A percentile compares a stretch with the other conserved stretches of the same genome.
Evolutionary conservation across 2,113 vertebrate genomes (phyloP).

Genomic region (Murina feae): DNA sequence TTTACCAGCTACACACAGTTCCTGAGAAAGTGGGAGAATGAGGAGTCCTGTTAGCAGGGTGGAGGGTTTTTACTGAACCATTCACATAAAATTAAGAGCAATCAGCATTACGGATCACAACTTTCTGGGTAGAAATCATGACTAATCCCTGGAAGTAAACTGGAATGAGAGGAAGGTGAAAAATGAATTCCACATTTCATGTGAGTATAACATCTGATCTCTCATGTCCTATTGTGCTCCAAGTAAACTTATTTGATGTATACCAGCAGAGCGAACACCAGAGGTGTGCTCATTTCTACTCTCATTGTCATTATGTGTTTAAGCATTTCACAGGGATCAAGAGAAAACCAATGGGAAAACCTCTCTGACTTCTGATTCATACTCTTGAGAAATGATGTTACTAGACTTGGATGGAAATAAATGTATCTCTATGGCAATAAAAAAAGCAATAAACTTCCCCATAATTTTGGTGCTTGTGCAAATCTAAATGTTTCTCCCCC

Average conservation of each 20-base stretch:
- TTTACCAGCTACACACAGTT: conserved; percentile 73
- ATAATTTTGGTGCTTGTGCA: neutral
- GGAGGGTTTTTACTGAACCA: conserved; percentile 41
- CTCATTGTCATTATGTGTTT: neutral
- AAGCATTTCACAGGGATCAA: neutral
- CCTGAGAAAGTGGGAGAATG: neutral
- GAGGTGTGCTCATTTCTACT: neutral
- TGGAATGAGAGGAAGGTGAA: neutral
- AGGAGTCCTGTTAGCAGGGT: conserved; percentile 16
- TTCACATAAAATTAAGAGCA: conserved; percentile 10
- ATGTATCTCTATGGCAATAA: neutral
- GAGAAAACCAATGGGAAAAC: neutral
- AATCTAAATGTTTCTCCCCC: neutral
- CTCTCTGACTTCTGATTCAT: neutral
- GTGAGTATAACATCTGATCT: conserved; percentile 48
- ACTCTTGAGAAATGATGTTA: neutral
- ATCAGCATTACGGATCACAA: neutral
- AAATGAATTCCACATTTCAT: neutral
- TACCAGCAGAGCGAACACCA: rapidly evolving
- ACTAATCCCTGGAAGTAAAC: neutral
- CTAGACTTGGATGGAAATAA: neutral
- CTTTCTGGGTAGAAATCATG: conserved; percentile 20
- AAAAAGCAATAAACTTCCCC: neutral
- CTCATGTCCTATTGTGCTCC: conserved; percentile 25
- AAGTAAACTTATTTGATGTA: conserved; percentile 40